Conservation (phyloP, 1,140 invertebrate species). For the Kradibia gibbosae region DNA sequence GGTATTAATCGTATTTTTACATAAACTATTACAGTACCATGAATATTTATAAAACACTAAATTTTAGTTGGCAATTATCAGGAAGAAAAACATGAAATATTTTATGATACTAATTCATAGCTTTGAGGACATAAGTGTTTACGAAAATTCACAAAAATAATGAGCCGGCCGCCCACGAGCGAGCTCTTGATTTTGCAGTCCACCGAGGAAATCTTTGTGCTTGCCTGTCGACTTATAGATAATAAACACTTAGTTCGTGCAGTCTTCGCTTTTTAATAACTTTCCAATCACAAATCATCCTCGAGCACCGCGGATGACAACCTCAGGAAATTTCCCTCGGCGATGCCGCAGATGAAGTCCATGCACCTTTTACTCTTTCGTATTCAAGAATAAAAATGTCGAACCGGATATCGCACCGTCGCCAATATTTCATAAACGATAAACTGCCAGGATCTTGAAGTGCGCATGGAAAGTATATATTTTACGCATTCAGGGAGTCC, state of each 20-base stretch:
- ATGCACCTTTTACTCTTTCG: neutral
- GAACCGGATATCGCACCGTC: constrained; percentile 3
- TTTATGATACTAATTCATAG: too few relatives aligned
- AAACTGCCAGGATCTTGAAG: neutral
- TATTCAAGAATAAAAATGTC: neutral
- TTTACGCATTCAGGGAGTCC: neutral
- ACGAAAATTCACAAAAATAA: too few relatives aligned
- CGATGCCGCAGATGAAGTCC: neutral
- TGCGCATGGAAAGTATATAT: neutral
- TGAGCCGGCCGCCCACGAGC: too few relatives aligned
- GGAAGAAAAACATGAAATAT: too few relatives aligned
- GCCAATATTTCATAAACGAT: neutral
- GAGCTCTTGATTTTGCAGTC: too few relatives aligned
- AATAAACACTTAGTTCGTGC: neutral
- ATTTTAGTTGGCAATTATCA: too few relatives aligned
- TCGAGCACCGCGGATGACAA: too few relatives aligned
- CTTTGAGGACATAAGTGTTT: too few relatives aligned
- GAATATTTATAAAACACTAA: too few relatives aligned
- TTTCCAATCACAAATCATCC: neutral
- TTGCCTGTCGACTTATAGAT: neutral
- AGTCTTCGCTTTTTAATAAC: neutral
- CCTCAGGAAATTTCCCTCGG: neutral
- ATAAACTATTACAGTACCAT: too few relatives aligned
- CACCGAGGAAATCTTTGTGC: too few relatives aligned
- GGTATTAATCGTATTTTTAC: too few relatives aligned